These are phyloP conservation scores for Pseudochirops cupreus DNA, from an alignment of 2,797 vertebrate species.

Conservation along the genomic window DNA sequence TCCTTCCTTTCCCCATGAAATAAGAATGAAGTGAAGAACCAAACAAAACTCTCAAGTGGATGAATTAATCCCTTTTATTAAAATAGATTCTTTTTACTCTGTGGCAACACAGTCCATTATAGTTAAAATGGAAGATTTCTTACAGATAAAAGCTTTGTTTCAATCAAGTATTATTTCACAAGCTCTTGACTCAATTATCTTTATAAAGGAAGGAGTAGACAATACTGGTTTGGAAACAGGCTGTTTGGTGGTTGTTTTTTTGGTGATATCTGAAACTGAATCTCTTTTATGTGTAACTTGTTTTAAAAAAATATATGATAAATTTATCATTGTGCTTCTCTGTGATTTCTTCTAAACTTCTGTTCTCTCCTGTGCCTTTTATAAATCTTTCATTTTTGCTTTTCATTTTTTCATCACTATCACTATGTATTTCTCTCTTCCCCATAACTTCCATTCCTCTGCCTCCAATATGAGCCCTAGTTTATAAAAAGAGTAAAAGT, in stretches of 20 bases:
- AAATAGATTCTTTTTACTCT: background rate
- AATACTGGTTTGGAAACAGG: background rate
- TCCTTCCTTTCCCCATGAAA: background rate
- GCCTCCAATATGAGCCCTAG: background rate
- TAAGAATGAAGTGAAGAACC: constrained; percentile 1
- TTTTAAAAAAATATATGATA: background rate
- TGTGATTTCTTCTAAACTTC: background rate
- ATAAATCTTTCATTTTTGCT: background rate
- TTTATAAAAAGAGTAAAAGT: background rate
- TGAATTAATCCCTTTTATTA: background rate
- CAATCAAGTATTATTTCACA: background rate
- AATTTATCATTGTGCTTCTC: background rate
- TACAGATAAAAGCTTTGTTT: background rate
- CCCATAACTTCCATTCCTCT: background rate
- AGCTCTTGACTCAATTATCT: background rate
- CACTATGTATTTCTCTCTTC: background rate
- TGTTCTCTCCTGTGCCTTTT: background rate
- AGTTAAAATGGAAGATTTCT: background rate
- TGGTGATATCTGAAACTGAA: background rate
- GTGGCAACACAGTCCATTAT: background rate
- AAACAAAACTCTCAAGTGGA: background rate
- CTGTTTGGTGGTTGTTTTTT: background rate
- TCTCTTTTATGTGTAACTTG: background rate
- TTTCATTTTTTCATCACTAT: background rate
- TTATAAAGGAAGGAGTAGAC: background rate